A percentile compares a stretch with the other conserved stretches of the same genome.
Conservation (phyloP, 2,797 vertebrate genomes). For the Eidolon dupreanum region DNA sequence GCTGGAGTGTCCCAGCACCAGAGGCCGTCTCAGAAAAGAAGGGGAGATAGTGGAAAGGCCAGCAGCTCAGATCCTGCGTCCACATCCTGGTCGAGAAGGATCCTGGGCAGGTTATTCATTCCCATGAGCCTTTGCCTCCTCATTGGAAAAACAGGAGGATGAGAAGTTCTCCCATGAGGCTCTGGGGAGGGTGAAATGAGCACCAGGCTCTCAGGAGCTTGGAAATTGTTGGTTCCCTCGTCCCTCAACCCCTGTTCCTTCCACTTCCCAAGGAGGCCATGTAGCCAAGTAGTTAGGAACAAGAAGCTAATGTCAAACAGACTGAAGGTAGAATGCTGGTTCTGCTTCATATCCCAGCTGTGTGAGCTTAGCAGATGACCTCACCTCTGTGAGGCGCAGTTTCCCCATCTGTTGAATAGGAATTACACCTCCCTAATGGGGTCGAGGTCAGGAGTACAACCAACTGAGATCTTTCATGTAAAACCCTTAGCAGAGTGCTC, state of each 20-base stretch:
- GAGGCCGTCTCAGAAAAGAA: neutral
- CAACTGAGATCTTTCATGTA: neutral
- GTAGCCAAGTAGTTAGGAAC: neutral
- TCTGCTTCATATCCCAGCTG: neutral
- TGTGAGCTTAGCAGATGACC: neutral
- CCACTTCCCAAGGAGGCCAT: neutral
- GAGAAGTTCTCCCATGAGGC: neutral
- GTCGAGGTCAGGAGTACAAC: neutral
- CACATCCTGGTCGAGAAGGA: neutral
- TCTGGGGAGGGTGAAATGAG: neutral
- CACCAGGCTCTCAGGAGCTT: neutral
- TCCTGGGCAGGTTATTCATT: neutral
- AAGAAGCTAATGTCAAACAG: neutral
- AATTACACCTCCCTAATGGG: fast-evolving
- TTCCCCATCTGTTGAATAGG: no score
- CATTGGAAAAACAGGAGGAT: neutral
- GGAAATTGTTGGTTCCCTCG: neutral
- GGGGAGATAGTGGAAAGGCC: neutral
- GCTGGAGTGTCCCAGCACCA: no score
- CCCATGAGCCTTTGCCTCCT: neutral
- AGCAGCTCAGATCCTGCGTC: neutral
- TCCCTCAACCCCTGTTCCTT: neutral
- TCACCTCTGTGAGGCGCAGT: neutral
- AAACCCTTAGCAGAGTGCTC: neutral
- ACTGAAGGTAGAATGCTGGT: fast-evolving